Base-by-base conservation (phyloP, 1,140 invertebrate species). In the Battus philenor region DNA sequence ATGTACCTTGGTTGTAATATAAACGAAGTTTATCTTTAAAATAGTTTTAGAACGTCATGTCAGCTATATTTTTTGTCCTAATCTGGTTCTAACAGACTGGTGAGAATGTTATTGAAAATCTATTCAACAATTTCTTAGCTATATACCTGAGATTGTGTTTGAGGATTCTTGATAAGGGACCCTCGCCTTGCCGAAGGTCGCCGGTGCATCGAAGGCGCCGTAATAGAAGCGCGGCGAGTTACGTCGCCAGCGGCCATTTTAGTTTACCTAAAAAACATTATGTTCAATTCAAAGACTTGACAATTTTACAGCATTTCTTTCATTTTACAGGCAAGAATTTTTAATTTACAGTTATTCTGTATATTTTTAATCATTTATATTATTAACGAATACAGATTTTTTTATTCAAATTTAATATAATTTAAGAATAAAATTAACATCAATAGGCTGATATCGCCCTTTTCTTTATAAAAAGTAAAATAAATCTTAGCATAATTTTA, bases 221-320 rank as follows among this genome's bases (percentile, higher is more conserved):
- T 87, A 55, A 87, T 79, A 9, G 84, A 87, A 16, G 86, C 80
- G 15, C 86, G 75, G 31, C 86, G 72, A 17, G 84, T 86, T 29
- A 86, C 81, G 55, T 87, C 86, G 24, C 83, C 83, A 13, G 86
- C 81, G 17, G 68, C 78, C 86, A 87, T 87, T 20, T 29, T 50
- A 56, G 29, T 20, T 51, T 15, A 8, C 15, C 20, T 24, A 39
- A 26, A 39, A 39, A 11, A 26, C 12, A 39, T 4, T 9, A 27
- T 27, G n/a, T 27, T 2, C 4, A 6, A 2, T 27, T n/a, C n/a
- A n/a, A n/a, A n/a, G n/a, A n/a, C n/a, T n/a, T n/a, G n/a, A n/a
- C n/a, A n/a, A n/a, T n/a, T n/a, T n/a, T n/a, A n/a, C n/a, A n/a
- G n/a, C n/a, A n/a, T n/a, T n/a, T n/a, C n/a, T n/a, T n/a, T n/a